phyloP scores from a whole-genome alignment of 2,113 vertebrate genomes.

The Parotia lawesii region DNA sequence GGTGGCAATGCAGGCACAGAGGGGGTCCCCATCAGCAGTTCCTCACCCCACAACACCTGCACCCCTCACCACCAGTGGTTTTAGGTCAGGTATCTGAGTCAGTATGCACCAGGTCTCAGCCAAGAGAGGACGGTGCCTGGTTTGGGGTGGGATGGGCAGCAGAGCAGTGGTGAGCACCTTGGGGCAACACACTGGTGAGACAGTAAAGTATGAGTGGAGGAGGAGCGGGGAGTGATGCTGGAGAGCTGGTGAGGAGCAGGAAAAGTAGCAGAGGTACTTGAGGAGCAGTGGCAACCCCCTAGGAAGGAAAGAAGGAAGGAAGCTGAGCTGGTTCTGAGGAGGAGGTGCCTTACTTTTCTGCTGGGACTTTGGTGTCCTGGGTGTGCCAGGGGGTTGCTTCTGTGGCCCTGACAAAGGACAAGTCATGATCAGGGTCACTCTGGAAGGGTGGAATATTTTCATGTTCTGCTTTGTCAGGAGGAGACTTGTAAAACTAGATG shows the following conservation, averaged over 20 bases:
- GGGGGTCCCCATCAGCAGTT: not conserved
- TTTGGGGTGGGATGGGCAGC: not conserved
- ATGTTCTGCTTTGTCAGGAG: not conserved
- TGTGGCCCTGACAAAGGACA: not conserved
- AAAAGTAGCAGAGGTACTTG: not conserved
- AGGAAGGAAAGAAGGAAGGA: not conserved
- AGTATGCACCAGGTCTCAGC: rapidly evolving
- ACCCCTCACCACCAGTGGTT: not conserved
- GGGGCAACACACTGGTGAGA: no score
- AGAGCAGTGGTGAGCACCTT: not conserved
- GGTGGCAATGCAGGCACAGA: not conserved
- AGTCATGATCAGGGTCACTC: not conserved
- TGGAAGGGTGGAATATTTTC: not conserved
- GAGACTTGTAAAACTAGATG: not conserved
- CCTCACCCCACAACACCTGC: not conserved
- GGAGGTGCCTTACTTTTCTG: not conserved
- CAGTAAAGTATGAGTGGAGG: not conserved
- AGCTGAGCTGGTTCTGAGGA: not conserved
- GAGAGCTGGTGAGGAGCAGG: not conserved
- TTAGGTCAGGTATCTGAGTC: not conserved
- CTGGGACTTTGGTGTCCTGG: not conserved
- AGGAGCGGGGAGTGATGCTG: not conserved
- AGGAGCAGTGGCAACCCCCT: not conserved
- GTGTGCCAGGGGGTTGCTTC: not conserved
- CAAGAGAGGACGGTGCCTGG: not conserved